Base-by-base conservation (phyloP, 2,113 vertebrate species). In the Sminthopsis crassicaudata region DNA sequence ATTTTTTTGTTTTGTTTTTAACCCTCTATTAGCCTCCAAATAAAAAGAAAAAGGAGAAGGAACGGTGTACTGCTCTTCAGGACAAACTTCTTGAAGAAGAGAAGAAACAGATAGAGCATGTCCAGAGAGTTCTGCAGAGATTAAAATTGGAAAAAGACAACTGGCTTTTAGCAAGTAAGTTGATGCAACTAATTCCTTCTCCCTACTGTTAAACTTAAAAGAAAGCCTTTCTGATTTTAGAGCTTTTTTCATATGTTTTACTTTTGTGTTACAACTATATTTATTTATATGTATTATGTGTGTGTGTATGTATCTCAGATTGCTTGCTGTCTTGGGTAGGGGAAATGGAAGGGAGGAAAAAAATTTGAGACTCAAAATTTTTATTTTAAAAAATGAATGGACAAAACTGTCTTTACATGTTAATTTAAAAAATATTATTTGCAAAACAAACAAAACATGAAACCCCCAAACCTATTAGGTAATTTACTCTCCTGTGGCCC, bases 11-110 rank as follows among this genome's bases (percentile, higher is more conserved):
- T 48, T 48, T 48, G 6, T 48, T 48, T 48, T 48, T 48, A 48
- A 98, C 48, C 90, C 46, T 36, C 96, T 98, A 98, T 0, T 97
- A 99, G 99, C 99, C 99, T 91, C 97, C 99, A 96, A 99, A 99
- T 98, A 99, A 99, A 98, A 99, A 99, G 98, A 99, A 99, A 98
- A 99, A 99, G 98, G 99, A 99, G 97, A 99, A 99, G 97, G 99
- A 99, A 92, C 99, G 99, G 90, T 99, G 99, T 97, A 99, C 99
- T 10, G 99, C 99, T 42, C 99, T 99, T 96, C 99, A 99, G 97
- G 99, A 99, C 97, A 99, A 99, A 92, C 99, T 99, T 27, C 99
- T 99, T 90, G 99, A 99, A 97, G 99, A 99, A 97, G 99, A 99
- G 98, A 99, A 99, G 98, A 99, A 99, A 92, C 99, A 99, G 94